Evolutionary conservation across 2,113 vertebrate genomes (phyloP).

Genomic region (Thinocorus orbignyianus): DNA sequence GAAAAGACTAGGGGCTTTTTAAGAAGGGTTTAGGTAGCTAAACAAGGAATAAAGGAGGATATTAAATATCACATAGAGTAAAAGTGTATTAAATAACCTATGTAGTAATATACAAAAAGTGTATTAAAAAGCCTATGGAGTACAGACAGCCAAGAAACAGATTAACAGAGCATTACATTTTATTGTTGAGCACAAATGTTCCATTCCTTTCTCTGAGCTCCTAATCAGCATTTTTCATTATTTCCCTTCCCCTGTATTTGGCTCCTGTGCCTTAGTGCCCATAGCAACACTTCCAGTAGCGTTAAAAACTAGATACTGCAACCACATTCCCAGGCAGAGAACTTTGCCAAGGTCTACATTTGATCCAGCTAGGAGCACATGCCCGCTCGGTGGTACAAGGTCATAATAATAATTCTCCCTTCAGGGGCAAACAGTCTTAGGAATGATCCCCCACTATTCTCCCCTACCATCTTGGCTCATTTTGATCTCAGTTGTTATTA

Average conservation of each 20-base stretch:
- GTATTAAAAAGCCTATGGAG: constrained; percentile 67
- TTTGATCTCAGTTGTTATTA: constrained; percentile 60
- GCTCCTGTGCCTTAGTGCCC: constrained; percentile 62
- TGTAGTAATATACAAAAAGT: constrained; percentile 39
- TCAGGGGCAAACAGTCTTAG: constrained; percentile 59
- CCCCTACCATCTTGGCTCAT: constrained; percentile 46
- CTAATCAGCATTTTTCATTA: constrained; percentile 80
- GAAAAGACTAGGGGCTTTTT: not conserved
- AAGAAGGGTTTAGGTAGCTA: constrained; percentile 20
- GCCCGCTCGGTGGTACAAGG: not conserved
- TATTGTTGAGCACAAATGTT: constrained; percentile 76
- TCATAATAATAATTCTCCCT: constrained; percentile 62
- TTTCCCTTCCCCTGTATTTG: constrained; percentile 67
- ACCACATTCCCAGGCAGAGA: constrained; percentile 5
- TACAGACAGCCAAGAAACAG: constrained; percentile 72
- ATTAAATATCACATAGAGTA: constrained; percentile 26
- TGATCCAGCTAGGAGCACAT: constrained; percentile 41
- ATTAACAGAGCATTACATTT: constrained; percentile 76
- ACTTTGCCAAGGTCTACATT: constrained; percentile 39
- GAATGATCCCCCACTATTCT: constrained; percentile 38
- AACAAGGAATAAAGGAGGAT: constrained; percentile 47
- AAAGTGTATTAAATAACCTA: constrained; percentile 43
- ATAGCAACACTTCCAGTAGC: constrained; percentile 52
- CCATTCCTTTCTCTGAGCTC: constrained; percentile 70
- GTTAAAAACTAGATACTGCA: constrained; percentile 39